Evolutionary conservation across 2,797 vertebrate species (phyloP).

Genomic region (Enteromius fasciolatus): DNA sequence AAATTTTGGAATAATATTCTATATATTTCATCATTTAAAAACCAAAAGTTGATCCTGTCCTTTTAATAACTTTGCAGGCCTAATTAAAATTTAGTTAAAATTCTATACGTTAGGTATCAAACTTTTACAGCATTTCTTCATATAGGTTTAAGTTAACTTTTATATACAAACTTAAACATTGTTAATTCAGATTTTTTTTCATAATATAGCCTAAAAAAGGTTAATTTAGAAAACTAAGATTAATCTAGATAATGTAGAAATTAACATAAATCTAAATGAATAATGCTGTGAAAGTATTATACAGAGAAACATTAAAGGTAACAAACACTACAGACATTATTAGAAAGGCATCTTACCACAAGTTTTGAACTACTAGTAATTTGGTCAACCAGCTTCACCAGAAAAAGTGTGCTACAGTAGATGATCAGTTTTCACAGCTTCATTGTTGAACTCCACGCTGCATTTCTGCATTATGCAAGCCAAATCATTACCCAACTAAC

Average conservation of each 20-base stretch:
- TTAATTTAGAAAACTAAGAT: too few relatives aligned
- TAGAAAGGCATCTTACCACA: not conserved
- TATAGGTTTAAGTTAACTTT: not conserved
- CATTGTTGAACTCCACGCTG: not conserved
- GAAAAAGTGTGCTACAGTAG: not conserved
- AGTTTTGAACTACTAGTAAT: not conserved
- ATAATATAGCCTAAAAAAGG: not conserved
- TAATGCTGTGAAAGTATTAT: not conserved
- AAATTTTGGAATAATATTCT: not conserved
- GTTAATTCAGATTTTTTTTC: not conserved
- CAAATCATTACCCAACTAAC: not conserved
- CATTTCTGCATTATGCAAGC: not conserved
- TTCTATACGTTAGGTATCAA: not conserved
- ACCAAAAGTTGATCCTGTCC: not conserved
- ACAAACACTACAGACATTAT: not conserved
- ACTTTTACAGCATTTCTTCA: not conserved
- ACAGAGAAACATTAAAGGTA: not conserved
- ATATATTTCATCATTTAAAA: not conserved
- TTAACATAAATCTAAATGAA: not conserved
- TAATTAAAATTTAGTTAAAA: not conserved
- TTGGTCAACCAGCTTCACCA: not conserved
- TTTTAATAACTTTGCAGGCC: not conserved
- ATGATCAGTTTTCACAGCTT: not conserved
- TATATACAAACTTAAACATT: not conserved
- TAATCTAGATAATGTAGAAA: not conserved